phyloP scores from a whole-genome alignment of 2,888 invertebrate species.

The Nomada fabriciana region DNA sequence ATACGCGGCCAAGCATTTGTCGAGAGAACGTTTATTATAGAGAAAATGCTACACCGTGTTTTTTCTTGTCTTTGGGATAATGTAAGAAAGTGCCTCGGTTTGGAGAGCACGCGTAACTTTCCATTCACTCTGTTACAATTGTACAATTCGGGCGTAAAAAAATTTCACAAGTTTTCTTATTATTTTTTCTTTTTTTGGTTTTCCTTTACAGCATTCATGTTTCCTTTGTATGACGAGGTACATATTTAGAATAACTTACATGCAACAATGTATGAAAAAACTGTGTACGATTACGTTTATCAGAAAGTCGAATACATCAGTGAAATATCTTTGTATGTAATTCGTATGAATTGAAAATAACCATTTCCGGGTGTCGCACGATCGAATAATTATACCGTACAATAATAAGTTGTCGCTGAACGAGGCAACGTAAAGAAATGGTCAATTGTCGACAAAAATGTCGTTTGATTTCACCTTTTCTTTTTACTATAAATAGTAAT shows the following conservation, averaged over 20 bases:
- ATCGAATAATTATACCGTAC: slow-evolving; percentile 20
- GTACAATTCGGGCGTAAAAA: slow-evolving; percentile 78
- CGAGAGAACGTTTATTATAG: slow-evolving; percentile 77
- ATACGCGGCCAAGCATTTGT: slow-evolving; percentile 39
- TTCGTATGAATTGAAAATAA: slow-evolving; percentile 25
- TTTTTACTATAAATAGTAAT: not conserved
- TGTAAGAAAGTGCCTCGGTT: slow-evolving; percentile 79
- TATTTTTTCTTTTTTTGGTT: slow-evolving; percentile 3
- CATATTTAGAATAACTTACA: slow-evolving; percentile 57
- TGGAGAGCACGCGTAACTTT: slow-evolving; percentile 73
- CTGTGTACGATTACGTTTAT: slow-evolving; percentile 41
- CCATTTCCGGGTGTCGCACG: slow-evolving; percentile 8
- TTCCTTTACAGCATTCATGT: slow-evolving; percentile 64
- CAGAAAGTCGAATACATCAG: slow-evolving; percentile 38
- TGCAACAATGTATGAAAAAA: slow-evolving; percentile 58
- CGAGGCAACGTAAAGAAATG: not conserved
- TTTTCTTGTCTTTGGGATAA: slow-evolving; percentile 77
- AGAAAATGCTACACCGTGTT: slow-evolving; percentile 79
- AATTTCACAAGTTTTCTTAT: slow-evolving; percentile 75
- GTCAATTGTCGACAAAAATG: not conserved
- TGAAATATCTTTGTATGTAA: slow-evolving; percentile 17
- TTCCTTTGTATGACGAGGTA: slow-evolving; percentile 44
- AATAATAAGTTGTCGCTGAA: slow-evolving; percentile 8
- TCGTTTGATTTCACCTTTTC: not conserved
- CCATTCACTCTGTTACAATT: slow-evolving; percentile 79